Percentiles rank a stretch among this genome's conserved stretches.
phyloP scores from a whole-genome alignment of 2,888 invertebrate genomes.

The Heliconius aoede region DNA sequence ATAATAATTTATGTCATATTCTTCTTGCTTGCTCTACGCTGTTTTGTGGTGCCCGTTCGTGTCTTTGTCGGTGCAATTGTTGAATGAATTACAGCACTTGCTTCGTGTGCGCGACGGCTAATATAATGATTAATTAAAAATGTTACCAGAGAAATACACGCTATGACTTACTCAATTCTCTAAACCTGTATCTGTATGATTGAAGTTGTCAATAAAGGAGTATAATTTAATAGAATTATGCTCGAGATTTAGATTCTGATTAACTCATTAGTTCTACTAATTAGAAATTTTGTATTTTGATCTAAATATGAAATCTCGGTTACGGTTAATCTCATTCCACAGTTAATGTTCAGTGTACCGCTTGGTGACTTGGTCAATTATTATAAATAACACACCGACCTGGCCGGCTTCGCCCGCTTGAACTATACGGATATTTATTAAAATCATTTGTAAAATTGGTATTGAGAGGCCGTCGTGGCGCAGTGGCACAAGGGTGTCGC shows the following conservation, averaged over 20 bases:
- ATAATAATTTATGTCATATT: constrained; percentile 71
- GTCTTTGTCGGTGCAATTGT: constrained; percentile 47
- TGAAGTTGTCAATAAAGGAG: constrained; percentile 13
- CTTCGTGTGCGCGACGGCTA: constrained; percentile 12
- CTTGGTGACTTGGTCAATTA: neutral
- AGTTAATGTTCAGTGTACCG: neutral
- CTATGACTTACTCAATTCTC: constrained; percentile 23
- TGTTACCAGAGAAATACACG: constrained; percentile 21
- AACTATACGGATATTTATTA: too few relatives aligned
- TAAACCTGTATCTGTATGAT: constrained; percentile 25
- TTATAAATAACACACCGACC: too few relatives aligned
- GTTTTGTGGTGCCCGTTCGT: constrained; percentile 56
- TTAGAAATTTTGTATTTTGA: constrained; percentile 9
- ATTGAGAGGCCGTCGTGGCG: too few relatives aligned
- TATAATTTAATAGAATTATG: constrained; percentile 22
- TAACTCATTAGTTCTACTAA: constrained; percentile 15
- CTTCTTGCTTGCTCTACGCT: constrained; percentile 57
- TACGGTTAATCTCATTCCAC: neutral
- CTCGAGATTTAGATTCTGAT: constrained; percentile 14
- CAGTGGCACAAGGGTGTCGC: too few relatives aligned
- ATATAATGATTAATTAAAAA: constrained; percentile 39
- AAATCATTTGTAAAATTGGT: too few relatives aligned
- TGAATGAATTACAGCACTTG: constrained; percentile 41
- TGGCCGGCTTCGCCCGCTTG: too few relatives aligned
- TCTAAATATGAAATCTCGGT: neutral